Evolutionary conservation across 2,888 invertebrate species (phyloP).

Genomic region (Lycia hirtaria): DNA sequence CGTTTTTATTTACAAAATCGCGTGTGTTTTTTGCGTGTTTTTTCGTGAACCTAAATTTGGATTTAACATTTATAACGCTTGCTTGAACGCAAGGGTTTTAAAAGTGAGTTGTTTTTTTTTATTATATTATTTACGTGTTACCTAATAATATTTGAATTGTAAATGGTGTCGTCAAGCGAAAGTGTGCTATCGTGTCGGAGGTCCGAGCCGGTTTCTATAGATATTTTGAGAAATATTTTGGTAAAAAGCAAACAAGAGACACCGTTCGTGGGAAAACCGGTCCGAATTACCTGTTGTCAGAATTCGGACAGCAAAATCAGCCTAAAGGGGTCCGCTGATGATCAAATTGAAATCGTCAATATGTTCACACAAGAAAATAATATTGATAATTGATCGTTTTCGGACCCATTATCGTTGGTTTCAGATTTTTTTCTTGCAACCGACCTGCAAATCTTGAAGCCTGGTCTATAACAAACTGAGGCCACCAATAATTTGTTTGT

Average conservation of each 20-base stretch:
- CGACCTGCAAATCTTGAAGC: no score
- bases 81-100: constrained; percentile 27
- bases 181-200: constrained; percentile 38
- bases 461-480: no score
- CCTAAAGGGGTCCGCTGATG: no score
- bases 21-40: constrained; percentile 44
- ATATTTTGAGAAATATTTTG: constrained; percentile 12
- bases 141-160: constrained; percentile 39
- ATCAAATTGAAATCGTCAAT: no score
- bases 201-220: constrained; percentile 5
- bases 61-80: constrained; percentile 20
- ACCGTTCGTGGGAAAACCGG: constrained; percentile 19
- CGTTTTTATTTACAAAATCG: constrained; percentile 38
- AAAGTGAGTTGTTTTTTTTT: constrained; percentile 25
- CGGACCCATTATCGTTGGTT: no score
- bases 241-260: constrained; percentile 21
- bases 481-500: no score
- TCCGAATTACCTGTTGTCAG: background rate
- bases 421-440: no score
- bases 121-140: constrained; percentile 23
- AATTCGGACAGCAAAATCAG: no score
- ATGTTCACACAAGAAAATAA: no score
- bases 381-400: no score
- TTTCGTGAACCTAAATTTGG: constrained; percentile 40
- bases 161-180: constrained; percentile 41